Evolutionary conservation across 2,888 invertebrate species (phyloP).

Genomic region (Amphipoea oculea): DNA sequence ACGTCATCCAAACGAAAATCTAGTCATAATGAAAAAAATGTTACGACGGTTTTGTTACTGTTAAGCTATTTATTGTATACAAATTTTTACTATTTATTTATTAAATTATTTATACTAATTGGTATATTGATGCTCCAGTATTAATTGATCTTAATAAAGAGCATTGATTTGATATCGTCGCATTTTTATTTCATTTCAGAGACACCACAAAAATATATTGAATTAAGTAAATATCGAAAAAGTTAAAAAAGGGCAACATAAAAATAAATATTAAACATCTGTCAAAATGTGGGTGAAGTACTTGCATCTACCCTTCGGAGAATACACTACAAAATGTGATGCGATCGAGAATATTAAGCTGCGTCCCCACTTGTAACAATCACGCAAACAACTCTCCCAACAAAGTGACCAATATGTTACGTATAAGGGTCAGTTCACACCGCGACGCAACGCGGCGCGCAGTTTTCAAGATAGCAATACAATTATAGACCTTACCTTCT

Average conservation of each 20-base stretch:
- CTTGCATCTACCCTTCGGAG: background rate
- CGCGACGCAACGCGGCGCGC: too few species aligned
- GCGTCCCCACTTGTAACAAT: background rate
- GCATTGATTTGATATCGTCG: slow-evolving; percentile 76
- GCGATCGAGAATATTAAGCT: background rate
- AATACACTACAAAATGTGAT: background rate
- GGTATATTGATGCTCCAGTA: slow-evolving; percentile 84
- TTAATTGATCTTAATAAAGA: slow-evolving; percentile 86
- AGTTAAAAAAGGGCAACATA: background rate
- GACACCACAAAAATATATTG: too few species aligned
- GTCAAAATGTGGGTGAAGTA: background rate
- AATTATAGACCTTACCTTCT: too few species aligned
- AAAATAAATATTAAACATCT: background rate
- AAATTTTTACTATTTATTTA: slow-evolving; percentile 81
- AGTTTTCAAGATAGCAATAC: too few species aligned
- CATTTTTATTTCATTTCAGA: slow-evolving; percentile 62
- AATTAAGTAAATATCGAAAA: background rate
- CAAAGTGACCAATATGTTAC: background rate
- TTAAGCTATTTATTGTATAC: slow-evolving; percentile 87
- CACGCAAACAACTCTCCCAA: background rate
- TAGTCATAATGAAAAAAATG: slow-evolving; percentile 81
- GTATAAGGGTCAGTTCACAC: too few species aligned
- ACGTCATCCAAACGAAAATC: slow-evolving; percentile 75
- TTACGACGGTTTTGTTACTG: slow-evolving; percentile 80
- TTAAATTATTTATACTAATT: slow-evolving; percentile 80